Percentiles rank a stretch among this genome's conserved stretches.
These are phyloP conservation scores for Schizopygopsis pylzovi DNA, from an alignment of 2,797 vertebrate genomes.

Conservation along the genomic window DNA sequence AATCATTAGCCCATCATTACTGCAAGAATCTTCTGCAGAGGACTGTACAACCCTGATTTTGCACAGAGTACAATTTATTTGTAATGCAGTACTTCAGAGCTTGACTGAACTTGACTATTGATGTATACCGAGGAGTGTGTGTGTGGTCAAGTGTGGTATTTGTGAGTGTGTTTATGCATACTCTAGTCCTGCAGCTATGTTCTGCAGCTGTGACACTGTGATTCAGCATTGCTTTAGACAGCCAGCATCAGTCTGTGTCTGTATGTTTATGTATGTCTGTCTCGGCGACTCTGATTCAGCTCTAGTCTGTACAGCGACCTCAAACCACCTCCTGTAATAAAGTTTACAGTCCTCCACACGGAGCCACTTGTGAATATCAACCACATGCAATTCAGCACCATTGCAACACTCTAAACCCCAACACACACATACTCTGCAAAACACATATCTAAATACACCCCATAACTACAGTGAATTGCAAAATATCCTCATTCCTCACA, in stretches of 20 bases:
- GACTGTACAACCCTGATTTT: neutral
- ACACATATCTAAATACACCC: neutral
- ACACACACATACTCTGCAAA: constrained; percentile 19
- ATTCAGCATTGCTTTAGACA: constrained; percentile 52
- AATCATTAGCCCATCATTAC: neutral
- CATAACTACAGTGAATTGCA: neutral
- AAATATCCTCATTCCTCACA: constrained; percentile 3
- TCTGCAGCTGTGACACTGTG: constrained; percentile 45
- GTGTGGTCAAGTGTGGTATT: constrained; percentile 2
- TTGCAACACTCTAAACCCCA: constrained; percentile 21
- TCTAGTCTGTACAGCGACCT: constrained; percentile 60
- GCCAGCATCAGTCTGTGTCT: constrained; percentile 19
- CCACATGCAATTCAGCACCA: constrained; percentile 53
- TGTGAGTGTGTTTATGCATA: constrained; percentile 18
- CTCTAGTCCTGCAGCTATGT: constrained; percentile 25
- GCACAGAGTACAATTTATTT: neutral
- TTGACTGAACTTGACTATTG: neutral
- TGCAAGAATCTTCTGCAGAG: neutral
- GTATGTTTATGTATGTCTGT: constrained; percentile 51
- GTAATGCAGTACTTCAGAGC: neutral
- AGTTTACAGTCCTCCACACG: constrained; percentile 60
- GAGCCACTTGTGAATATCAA: constrained; percentile 45
- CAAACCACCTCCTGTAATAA: constrained; percentile 69
- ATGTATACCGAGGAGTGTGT: neutral
- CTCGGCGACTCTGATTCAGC: constrained; percentile 66